Evolutionary conservation across 2,113 vertebrate species (phyloP).

Genomic region (Hoplias malabaricus): DNA sequence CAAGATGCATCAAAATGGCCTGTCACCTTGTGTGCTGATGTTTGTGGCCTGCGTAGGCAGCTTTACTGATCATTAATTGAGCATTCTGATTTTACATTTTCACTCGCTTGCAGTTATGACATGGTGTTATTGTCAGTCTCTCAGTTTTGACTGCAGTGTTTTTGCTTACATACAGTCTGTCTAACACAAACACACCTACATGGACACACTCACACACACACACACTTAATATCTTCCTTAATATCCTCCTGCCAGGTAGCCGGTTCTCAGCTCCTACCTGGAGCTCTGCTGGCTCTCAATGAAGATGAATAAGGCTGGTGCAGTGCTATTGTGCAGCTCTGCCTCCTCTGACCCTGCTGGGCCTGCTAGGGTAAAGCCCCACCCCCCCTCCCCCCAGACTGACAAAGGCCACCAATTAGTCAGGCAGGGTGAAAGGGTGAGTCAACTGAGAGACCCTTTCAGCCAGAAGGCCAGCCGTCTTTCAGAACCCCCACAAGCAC

Average conservation of each 20-base stretch:
- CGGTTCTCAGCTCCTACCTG: neutral
- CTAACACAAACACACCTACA: neutral
- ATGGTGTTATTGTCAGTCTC: too few relatives aligned
- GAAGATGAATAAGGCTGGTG: neutral
- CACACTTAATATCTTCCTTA: neutral
- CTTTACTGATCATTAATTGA: too few relatives aligned
- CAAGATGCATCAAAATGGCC: too few relatives aligned
- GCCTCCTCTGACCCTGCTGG: constrained; percentile 4
- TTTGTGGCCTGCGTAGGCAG: too few relatives aligned
- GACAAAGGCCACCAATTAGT: constrained; percentile 57
- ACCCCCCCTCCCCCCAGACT: constrained; percentile 23
- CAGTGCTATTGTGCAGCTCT: neutral
- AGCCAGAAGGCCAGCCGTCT: constrained; percentile 41
- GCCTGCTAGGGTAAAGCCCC: constrained; percentile 30
- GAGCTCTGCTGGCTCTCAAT: neutral
- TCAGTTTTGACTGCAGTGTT: neutral
- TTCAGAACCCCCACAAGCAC: neutral
- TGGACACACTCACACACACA: neutral
- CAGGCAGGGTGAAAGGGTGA: constrained; percentile 34
- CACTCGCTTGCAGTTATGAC: too few relatives aligned
- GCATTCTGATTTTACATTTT: too few relatives aligned
- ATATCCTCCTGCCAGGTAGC: neutral
- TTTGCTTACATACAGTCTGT: neutral
- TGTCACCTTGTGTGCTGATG: too few relatives aligned
- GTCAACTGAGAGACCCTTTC: constrained; percentile 24